Evolutionary conservation across 23 tunicate genomes (phyloP), one percentile per base, ranked within the genome.

Genomic region (Trididemnum clinides): DNA sequence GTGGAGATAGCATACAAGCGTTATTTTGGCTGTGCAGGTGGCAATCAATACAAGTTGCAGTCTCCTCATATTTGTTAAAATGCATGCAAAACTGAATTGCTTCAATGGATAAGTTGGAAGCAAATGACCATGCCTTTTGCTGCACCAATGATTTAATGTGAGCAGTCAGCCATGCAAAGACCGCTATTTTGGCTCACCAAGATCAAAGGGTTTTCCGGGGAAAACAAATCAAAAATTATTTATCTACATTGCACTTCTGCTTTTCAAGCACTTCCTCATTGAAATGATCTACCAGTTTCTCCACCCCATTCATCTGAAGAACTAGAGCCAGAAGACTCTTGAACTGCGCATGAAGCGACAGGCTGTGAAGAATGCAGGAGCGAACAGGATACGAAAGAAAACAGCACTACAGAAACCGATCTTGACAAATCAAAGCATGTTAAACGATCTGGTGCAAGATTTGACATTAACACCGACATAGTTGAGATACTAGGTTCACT

Each of bases 371-470:
- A 20, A 62, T 62, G 25, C n/a, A 23, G 25, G 70, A 18, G 70
- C n/a, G 70, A 62, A 62, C 6, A 62, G 54, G 54, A 15, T 15
- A 44, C 10, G 54, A 21, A 62, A 62, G 70, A 23, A 62, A 10
- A 23, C 23, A 62, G 23, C 25, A 62, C 70, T 62, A 22, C 15
- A 62, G n/a, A 62, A 62, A 62, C 5, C 70, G 25, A 62, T 23
- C 15, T 44, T 62, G 25, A 62, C 5, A 10, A 62, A 18, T 62
- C 70, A 62, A 62, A 62, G 6, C 26, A 62, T 62, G 70, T 62
- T 62, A 22, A 62, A 62, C n/a, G 70, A 62, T 62, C 70, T 62
- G 70, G 25, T 62, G 70, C 28, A 23, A 62, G 70, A 62, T 62
- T 62, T 62, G 27, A 62, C 70, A 21, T 62, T 62, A 62, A 62